These are phyloP conservation scores for Dissostichus mawsoni DNA, from an alignment of 2,113 vertebrate genomes.

Conservation along the genomic window DNA sequence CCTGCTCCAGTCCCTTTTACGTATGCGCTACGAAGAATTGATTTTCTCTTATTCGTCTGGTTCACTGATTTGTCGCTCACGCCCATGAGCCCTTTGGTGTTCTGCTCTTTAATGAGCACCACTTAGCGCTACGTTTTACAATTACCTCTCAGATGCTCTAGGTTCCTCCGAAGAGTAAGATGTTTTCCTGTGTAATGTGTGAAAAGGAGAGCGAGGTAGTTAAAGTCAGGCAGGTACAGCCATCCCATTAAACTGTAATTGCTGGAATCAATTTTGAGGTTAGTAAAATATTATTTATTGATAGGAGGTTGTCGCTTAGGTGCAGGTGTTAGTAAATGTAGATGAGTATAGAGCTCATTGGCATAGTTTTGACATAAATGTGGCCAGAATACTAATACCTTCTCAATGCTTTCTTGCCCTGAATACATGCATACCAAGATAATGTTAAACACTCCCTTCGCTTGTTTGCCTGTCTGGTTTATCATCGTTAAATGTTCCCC, in stretches of 20 bases:
- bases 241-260: slow-evolving; percentile 36
- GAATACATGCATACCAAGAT: slow-evolving; percentile 22
- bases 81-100: background rate
- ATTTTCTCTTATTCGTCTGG: slow-evolving; percentile 2
- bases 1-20: background rate
- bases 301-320: background rate
- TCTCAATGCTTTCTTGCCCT: slow-evolving; percentile 9
- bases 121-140: slow-evolving; percentile 21
- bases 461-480: background rate
- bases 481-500: background rate
- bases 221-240: slow-evolving; percentile 23
- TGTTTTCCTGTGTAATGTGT: slow-evolving; percentile 30
- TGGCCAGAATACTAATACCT: slow-evolving; percentile 25
- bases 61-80: slow-evolving; percentile 4
- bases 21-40: background rate
- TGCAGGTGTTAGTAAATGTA: slow-evolving; percentile 29
- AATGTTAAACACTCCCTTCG: background rate
- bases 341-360: slow-evolving; percentile 22
- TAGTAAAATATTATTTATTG: slow-evolving; percentile 36
- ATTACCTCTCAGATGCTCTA: background rate
- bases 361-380: background rate
- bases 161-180: background rate
- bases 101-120: slow-evolving; percentile 6
- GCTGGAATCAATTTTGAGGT: slow-evolving; percentile 45
- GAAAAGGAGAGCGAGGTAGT: slow-evolving; percentile 21